Conservation (phyloP, 2,888 invertebrate species). For the Cerceris ruficornis region DNA sequence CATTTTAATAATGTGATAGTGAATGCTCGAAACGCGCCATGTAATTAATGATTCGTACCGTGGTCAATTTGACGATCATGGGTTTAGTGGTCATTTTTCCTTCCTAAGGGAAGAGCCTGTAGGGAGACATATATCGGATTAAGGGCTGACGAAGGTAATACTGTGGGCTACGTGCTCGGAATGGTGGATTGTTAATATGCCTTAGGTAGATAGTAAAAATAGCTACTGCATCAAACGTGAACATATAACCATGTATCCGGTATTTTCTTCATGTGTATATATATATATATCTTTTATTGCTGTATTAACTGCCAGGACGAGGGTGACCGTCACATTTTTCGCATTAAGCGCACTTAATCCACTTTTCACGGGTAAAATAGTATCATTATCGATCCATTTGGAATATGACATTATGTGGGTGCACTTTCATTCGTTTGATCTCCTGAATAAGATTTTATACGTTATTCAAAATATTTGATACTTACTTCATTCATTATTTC, state of each 20-base stretch:
- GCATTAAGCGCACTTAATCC: no score
- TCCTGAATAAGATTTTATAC: no score
- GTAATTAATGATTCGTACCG: constrained; percentile 14
- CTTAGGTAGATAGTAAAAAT: constrained; percentile 15
- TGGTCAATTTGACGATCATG: constrained; percentile 10
- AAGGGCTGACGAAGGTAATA: constrained; percentile 42
- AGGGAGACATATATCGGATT: constrained; percentile 33
- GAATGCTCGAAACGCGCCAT: background rate
- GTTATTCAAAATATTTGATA: no score
- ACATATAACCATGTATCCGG: constrained; percentile 1
- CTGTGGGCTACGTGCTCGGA: constrained; percentile 29
- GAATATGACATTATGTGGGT: no score
- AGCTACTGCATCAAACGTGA: background rate
- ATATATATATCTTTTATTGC: background rate
- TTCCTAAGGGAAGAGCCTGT: constrained; percentile 16
- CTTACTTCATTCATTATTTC: no score
- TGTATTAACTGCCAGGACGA: background rate
- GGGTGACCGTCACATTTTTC: background rate
- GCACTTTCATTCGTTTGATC: no score
- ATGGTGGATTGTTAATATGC: constrained; percentile 36
- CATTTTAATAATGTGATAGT: no score
- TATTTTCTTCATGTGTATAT: background rate
- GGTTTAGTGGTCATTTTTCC: constrained; percentile 25
- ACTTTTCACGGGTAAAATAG: no score
- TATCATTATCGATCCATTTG: no score